These are phyloP conservation scores for Oscheius sp. DNA, from an alignment of 1,140 invertebrate species.

Conservation along the genomic window DNA sequence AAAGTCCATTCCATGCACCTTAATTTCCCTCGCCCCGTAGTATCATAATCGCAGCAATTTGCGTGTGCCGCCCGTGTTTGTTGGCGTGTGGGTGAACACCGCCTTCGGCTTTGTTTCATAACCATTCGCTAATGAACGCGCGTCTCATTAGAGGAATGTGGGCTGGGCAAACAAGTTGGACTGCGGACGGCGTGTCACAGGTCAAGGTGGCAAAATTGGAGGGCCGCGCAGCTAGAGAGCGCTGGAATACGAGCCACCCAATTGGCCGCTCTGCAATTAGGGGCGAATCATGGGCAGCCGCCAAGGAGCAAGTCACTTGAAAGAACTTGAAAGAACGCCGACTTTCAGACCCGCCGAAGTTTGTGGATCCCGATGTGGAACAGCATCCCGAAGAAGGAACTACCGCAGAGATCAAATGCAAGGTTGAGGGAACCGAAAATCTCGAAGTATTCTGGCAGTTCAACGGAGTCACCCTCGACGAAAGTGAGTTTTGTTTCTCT, in stretches of 20 bases:
- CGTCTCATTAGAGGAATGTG: conserved; percentile 9
- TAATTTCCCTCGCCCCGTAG: too few relatives aligned
- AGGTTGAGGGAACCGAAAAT: conserved; percentile 33
- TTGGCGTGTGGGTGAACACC: too few relatives aligned
- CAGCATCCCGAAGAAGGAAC: conserved; percentile 45
- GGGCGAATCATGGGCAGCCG: too few relatives aligned
- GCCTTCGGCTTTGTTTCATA: neutral
- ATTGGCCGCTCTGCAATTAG: neutral
- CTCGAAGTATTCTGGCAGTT: conserved; percentile 46
- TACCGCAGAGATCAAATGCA: conserved; percentile 34
- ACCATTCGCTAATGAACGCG: conserved; percentile 7
- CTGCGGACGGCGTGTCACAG: conserved; percentile 1
- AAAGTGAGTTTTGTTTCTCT: conserved; percentile 30
- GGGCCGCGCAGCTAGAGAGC: neutral
- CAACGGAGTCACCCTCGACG: conserved; percentile 38
- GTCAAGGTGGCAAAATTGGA: conserved; percentile 11
- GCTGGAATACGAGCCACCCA: conserved; percentile 4
- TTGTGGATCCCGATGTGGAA: conserved; percentile 23
- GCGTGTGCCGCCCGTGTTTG: too few relatives aligned
- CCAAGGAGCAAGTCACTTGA: neutral
- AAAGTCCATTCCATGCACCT: neutral
- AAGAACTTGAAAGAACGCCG: neutral
- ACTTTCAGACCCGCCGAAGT: conserved; percentile 39
- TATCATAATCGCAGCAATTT: too few relatives aligned
- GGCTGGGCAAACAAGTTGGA: conserved; percentile 3